Base-by-base conservation (phyloP, 2,797 vertebrate genomes). In the Helostoma temminkii region DNA sequence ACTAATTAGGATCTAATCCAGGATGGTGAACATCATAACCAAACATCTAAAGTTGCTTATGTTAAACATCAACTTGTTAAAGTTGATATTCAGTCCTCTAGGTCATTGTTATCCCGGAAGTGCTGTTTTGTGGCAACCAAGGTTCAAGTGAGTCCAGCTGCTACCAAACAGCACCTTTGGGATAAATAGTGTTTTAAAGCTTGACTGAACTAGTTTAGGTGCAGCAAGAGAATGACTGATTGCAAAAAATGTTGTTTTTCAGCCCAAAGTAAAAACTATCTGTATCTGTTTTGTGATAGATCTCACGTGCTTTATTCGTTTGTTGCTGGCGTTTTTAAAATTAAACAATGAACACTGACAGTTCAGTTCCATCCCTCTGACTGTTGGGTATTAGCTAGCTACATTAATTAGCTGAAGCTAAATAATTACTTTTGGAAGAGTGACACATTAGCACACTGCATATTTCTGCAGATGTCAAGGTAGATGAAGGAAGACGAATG, bases 271-370 rank as follows among this genome's bases (percentile, higher is more conserved):
- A 43, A 21, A 30, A 41, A 25, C 15, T 2, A 16, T 1, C 32
- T 16, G 3, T 30, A 25, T 55, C 10, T 55, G 32, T 57, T n/a
- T 32, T 14, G 4, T 39, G 41, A 65, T 48, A 46, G 18, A 52
- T 61, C 21, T 6, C 10, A 15, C 15, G 34, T 22, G 28, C 32
- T 32, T 32, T 10, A 32, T 32, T 10, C 3, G 6, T 26, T 3
- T 26, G 26, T 26, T 26, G 3, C 9, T 41, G 19, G 12, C 49
- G 32, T 67, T 65, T 22, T 65, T 58, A 50, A 18, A 22, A n/a
- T 63, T 25, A 36, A 62, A 30, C 18, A 63, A 6, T 45, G 25
- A 57, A 42, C 42, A 22, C 6, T 32, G 37, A 45, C 21, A 50
- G 4, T 14, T 52, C 4, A 53, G 26, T 4, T 11, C 1, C 5